Base-by-base conservation (phyloP, 2,113 vertebrate species). In the Camelus bactrianus region DNA sequence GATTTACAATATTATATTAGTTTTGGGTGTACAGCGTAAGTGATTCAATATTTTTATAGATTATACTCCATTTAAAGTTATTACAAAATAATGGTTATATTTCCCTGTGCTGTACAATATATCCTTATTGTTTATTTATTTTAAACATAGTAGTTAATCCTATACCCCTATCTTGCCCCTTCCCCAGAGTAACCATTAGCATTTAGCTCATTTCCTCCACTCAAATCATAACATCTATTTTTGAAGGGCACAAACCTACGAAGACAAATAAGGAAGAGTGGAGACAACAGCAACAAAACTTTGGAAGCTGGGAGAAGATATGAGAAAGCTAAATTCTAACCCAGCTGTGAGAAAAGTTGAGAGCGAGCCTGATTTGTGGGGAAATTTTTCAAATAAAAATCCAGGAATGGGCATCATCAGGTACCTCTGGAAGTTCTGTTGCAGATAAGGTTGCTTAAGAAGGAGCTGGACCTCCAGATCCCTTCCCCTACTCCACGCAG, bases 201-300 rank as follows among this genome's bases (percentile, higher is more conserved):
- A 54, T 88, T 73, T 85, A 89, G 30, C 28, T 95, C 46, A 70
- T 17, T 79, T 70, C 64, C 58, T 67, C 65, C 11, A 60, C 5
- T 94, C 42, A 46, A 73, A 89, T 58, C 19, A 87, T 17, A 70
- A 20, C 17, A 38, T 6, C 58, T 14, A 38, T 70, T 38, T 42
- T 38, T 48, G 65, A 97, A 96, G 96, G n/a, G 11, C 20, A 80
- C 28, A 84, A 60, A 92, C 15, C 6, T 73, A 67, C 38, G 42
- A 86, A 84, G 56, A 83, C 69, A 30, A 85, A 85, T 46, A 62
- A 89, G 65, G 9, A 60, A 87, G 72, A 87, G 28, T 19, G 28
- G 58, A 86, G 64, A 89, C 7, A 80, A 58, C 7, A 38, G 42
- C 26, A 42, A 54, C 8, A 48, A 42, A 77, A 83, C 42, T 42